A percentile compares a stretch with the other conserved stretches of the same genome.
Conservation (phyloP, 2,888 invertebrate species). For the Vanessa cardui region DNA sequence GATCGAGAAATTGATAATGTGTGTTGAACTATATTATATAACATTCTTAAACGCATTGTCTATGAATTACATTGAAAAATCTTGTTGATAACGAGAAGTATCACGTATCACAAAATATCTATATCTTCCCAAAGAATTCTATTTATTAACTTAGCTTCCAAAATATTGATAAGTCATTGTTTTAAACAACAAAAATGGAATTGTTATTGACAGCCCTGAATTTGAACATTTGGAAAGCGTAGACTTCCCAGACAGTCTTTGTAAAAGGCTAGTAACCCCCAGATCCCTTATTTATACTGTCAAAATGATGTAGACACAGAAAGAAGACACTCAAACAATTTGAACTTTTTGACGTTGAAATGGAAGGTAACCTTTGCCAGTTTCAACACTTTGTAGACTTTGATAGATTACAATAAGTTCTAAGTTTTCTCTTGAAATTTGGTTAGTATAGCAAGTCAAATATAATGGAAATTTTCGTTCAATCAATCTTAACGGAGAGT, state of each 20-base stretch:
- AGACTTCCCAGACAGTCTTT: conserved; percentile 34
- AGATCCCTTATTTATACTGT: conserved; percentile 34
- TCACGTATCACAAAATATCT: too few species aligned
- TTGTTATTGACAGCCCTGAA: not conserved
- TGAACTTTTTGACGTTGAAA: conserved; percentile 8
- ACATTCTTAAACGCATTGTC: too few species aligned
- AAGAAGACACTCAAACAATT: conserved; percentile 28
- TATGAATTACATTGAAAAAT: too few species aligned
- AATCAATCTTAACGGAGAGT: too few species aligned
- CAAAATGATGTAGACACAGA: conserved; percentile 37
- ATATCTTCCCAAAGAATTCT: too few species aligned
- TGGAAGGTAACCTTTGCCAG: conserved; percentile 3
- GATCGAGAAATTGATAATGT: too few species aligned
- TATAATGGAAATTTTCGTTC: too few species aligned
- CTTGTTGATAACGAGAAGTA: too few species aligned
- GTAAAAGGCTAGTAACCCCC: conserved; percentile 34
- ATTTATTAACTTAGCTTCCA: not conserved
- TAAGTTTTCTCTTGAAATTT: not conserved
- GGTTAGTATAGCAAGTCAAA: not conserved
- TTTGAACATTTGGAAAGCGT: conserved; percentile 17
- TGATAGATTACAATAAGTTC: not conserved
- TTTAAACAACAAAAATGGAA: not conserved
- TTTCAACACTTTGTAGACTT: not conserved
- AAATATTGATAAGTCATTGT: not conserved
- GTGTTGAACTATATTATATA: too few species aligned